Evolutionary conservation across 2,113 vertebrate genomes (phyloP), one percentile per base, ranked within the genome.

Genomic region (Butorides virescens): DNA sequence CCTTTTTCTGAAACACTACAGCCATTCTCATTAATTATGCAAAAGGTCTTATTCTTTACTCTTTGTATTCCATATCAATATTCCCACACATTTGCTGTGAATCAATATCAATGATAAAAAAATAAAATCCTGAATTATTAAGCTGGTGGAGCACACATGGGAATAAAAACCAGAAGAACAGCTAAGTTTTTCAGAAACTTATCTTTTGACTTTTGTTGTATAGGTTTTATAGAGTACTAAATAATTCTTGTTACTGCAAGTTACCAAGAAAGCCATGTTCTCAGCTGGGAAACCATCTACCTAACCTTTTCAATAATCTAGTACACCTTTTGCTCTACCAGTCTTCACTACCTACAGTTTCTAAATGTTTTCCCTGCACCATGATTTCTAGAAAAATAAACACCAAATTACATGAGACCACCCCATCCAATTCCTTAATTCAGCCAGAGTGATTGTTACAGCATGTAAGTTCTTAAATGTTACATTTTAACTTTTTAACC

Each of bases 351-450:
- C 11, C 3, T 66, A 52, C 5, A 78, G 70, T 62, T 85, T 49
- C 27, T 85, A 70, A 52, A 34, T 29, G 7, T 39, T 87, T 91
- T 23, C 18, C 11, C 6, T 58, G 8, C 18, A 53, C 16, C 11
- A 22, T 18, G 8, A 46, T 85, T 90, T 92, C n/a, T 76, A 34
- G 20, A 74, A 74, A 66, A 87, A 70, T n/a, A 0, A 36, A 62
- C 37, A 63, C 5, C 0, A 1, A 29, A 2, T 1, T 46, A n/a
- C 10, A 23, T 14, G 22, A 63, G 9, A 29, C 30, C 10, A 55
- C 50, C 2, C 16, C 34, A 7, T 53, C 27, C 8, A 67, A 20
- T 37, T 63, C 10, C 6, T 22, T 65, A n/a, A n/a, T 36, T 56
- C 26, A 86, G 3, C 14, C 25, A 61, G 22, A 59, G 5, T 52